Conservation (phyloP, 2,797 vertebrate genomes). For the Nasua narica region DNA sequence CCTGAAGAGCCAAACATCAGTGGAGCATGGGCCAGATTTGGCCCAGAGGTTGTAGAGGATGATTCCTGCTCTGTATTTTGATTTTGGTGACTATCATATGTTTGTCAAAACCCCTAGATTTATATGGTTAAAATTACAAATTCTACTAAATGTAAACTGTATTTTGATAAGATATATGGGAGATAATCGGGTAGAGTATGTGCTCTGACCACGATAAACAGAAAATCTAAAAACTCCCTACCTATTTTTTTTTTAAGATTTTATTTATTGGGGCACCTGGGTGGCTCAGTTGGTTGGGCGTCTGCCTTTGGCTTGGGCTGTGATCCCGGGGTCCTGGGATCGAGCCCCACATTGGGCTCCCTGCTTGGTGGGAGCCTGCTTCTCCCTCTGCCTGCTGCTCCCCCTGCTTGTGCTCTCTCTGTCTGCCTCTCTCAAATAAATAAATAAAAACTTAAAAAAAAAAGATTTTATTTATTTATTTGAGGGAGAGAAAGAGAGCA, state of each 20-base stretch:
- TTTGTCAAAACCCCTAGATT: background rate
- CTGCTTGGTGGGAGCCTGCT: too few species aligned
- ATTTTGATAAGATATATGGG: background rate
- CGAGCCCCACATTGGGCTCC: too few species aligned
- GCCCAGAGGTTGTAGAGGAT: background rate
- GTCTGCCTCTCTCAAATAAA: too few species aligned
- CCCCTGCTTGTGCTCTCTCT: too few species aligned
- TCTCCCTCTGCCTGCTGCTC: too few species aligned
- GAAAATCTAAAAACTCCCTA: background rate
- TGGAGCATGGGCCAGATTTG: background rate
- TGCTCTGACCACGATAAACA: background rate
- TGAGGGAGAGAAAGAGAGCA: background rate
- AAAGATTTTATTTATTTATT: background rate
- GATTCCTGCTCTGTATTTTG: background rate
- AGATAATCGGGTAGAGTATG: background rate
- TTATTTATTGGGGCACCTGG: too few species aligned
- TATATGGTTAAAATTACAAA: background rate
- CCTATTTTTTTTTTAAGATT: background rate
- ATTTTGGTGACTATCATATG: background rate
- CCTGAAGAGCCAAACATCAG: background rate
- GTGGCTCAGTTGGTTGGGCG: too few species aligned
- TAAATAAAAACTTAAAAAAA: too few species aligned
- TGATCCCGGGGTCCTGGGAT: too few species aligned
- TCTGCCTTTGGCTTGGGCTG: too few species aligned
- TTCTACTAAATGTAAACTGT: background rate